Conservation (phyloP, 2,888 invertebrate species). For the Calameuta filiformis region DNA sequence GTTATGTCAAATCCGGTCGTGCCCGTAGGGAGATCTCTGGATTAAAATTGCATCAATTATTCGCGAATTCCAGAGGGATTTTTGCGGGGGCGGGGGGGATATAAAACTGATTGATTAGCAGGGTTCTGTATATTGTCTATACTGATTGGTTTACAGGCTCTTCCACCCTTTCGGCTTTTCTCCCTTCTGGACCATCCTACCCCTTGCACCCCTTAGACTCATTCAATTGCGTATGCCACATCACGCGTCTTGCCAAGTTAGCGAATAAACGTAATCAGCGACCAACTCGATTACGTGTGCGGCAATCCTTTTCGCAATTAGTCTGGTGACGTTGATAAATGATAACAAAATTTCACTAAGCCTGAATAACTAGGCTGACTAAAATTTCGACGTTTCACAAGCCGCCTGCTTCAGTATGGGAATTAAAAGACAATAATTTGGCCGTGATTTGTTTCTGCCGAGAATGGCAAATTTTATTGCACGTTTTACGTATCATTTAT, state of each 20-base stretch:
- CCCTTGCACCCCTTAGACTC: constrained; percentile 11
- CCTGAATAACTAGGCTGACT: background rate
- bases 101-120: constrained; percentile 28
- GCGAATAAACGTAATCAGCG: constrained; percentile 33
- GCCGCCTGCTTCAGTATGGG: background rate
- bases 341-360: background rate
- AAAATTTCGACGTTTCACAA: background rate
- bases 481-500: no score
- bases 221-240: constrained; percentile 29
- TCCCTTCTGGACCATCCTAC: constrained; percentile 4
- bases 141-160: constrained; percentile 37
- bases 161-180: constrained; percentile 10
- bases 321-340: background rate
- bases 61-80: background rate
- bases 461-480: no score
- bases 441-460: background rate
- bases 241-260: constrained; percentile 41
- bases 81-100: background rate
- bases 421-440: background rate
- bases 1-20: background rate
- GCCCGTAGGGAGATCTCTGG: constrained; percentile 23
- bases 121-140: constrained; percentile 28
- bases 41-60: constrained; percentile 31
- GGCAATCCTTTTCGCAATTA: background rate
- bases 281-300: constrained; percentile 40